Base-by-base conservation (phyloP, 2,888 invertebrate species). In the Meandrusa payeni region DNA sequence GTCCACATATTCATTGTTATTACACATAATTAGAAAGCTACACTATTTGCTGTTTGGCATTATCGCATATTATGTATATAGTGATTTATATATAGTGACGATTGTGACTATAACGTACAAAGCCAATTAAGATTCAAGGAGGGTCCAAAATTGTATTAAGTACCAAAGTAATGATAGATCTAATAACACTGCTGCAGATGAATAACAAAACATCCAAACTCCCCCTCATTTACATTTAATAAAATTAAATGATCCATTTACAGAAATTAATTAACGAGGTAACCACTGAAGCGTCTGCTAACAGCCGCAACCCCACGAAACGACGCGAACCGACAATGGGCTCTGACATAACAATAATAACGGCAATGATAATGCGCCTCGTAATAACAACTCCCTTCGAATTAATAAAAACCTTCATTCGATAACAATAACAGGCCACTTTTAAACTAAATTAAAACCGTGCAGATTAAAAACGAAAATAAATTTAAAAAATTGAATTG, bases 161-260 rank as follows among this genome's bases (percentile, higher is more conserved):
- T 13, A 43, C 17, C 15, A 38, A 6, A 44, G 23, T 28, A 44
- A 39, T 44, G 39, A 39, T 23, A 28, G 28, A 44, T 34, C 12
- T 39, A 38, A 43, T 32, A 43, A 38, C 27, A 32, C 17, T 12
- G 31, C 38, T 4, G 20, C 20, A 64, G 62, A 65, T 56, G 59
- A 59, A 57, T 59, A 69, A 69, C 59, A 64, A 64, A 65, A 58
- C 68, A 66, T 63, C 67, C 55, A 55, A 64, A 72, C 76, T 76
- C 76, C 83, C 81, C 77, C 76, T 80, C 70, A 85, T 86, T 87
- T 86, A 77, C 77, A 87, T 85, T 85, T 81, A 81, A 85, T 87
- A 69, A 86, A 86, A 87, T 86, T 87, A 86, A 86, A 87, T 87
- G 86, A 87, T 83, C 73, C 87, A 83, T 86, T 86, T 83, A 81